Evolutionary conservation across 2,888 invertebrate genomes (phyloP).

Genomic region (Hyposoter dolosus): DNA sequence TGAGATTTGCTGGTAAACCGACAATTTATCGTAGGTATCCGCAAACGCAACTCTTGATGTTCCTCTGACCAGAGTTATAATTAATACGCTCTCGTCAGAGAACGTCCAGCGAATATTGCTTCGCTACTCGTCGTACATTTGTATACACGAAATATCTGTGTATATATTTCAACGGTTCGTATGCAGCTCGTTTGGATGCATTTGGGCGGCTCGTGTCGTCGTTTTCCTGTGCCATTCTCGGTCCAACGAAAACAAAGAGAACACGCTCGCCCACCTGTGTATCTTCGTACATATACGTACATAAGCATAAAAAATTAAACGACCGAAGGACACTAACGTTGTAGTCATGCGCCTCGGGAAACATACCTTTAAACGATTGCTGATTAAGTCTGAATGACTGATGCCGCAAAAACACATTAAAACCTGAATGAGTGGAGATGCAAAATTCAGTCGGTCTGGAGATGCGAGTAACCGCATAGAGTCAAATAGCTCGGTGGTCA

Average conservation of each 20-base stretch:
- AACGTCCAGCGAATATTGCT: slow-evolving; percentile 81
- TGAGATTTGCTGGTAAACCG: slow-evolving; percentile 85
- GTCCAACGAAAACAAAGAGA: slow-evolving; percentile 37
- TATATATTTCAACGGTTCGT: neutral
- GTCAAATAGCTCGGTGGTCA: slow-evolving; percentile 46
- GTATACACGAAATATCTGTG: neutral
- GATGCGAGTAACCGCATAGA: slow-evolving; percentile 83
- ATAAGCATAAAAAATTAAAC: slow-evolving; percentile 14
- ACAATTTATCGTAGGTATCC: slow-evolving; percentile 84
- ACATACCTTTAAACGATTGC: slow-evolving; percentile 77
- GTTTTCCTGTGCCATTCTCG: slow-evolving; percentile 2
- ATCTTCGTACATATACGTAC: neutral
- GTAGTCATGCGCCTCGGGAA: neutral
- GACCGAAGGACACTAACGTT: neutral
- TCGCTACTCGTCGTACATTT: slow-evolving; percentile 60
- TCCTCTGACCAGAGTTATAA: slow-evolving; percentile 84
- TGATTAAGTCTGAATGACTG: slow-evolving; percentile 85
- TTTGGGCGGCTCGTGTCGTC: slow-evolving; percentile 30
- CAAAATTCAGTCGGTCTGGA: slow-evolving; percentile 83
- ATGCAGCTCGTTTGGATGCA: slow-evolving; percentile 12
- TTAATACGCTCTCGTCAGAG: slow-evolving; percentile 84
- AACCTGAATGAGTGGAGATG: slow-evolving; percentile 84
- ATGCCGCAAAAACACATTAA: slow-evolving; percentile 85
- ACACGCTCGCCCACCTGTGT: neutral
- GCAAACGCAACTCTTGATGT: slow-evolving; percentile 83